Percentiles rank a stretch among this genome's conserved stretches.
Evolutionary conservation across 2,113 vertebrate species (phyloP).

Genomic region (Erinaceus europaeus): DNA sequence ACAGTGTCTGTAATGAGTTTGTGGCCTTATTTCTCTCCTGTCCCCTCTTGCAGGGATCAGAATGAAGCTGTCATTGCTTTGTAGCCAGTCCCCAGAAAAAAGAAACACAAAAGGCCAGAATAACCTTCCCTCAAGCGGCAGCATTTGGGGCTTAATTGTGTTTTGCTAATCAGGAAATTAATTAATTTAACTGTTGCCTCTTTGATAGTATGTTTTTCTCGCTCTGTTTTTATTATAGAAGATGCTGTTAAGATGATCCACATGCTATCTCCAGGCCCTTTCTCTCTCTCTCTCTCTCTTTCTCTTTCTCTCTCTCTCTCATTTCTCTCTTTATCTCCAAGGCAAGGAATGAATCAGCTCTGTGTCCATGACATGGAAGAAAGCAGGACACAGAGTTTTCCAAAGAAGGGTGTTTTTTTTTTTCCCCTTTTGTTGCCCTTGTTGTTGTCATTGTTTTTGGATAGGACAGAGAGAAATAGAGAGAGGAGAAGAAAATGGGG

Average conservation of each 20-base stretch:
- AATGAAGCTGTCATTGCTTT: conserved; percentile 80
- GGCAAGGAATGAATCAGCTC: conserved; percentile 28
- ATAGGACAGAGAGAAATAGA: too few species aligned
- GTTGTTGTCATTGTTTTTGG: too few species aligned
- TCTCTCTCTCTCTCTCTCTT: background rate
- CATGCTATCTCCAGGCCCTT: conserved; percentile 47
- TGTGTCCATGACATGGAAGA: conserved; percentile 39
- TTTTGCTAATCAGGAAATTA: conserved; percentile 81
- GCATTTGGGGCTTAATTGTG: conserved; percentile 78
- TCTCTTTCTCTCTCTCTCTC: conserved; percentile 39
- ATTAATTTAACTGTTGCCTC: conserved; percentile 73
- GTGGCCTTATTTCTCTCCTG: conserved; percentile 71
- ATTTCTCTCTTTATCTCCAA: too few species aligned
- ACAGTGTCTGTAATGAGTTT: conserved; percentile 74
- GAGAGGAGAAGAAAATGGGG: too few species aligned
- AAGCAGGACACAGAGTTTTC: conserved; percentile 23
- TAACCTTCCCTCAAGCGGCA: conserved; percentile 66
- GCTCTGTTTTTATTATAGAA: conserved; percentile 15
- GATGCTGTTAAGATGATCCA: conserved; percentile 50
- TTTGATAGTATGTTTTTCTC: background rate
- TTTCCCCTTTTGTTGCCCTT: too few species aligned
- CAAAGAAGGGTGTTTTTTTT: too few species aligned
- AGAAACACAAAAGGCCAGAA: conserved; percentile 56
- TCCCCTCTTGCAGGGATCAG: conserved; percentile 63
- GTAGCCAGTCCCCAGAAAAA: conserved; percentile 59